Base-by-base conservation (phyloP, 2,797 vertebrate genomes). In the Paedocypris micromegethes region DNA sequence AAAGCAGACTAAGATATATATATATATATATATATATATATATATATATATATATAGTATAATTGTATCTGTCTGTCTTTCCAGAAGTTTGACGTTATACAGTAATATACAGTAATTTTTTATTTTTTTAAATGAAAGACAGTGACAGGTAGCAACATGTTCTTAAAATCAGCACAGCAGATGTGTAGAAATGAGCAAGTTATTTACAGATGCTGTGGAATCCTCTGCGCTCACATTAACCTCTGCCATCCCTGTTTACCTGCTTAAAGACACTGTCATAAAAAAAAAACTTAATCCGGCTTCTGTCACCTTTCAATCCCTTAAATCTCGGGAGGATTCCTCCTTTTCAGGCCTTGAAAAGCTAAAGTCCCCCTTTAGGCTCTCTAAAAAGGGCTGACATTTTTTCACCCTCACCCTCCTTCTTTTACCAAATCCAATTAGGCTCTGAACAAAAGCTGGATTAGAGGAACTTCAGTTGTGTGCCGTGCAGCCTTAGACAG, bases 381-480 rank as follows among this genome's bases (percentile, higher is more conserved):
- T 9, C 8, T 54, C 67, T 40, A 52, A 72, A 72, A 72, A 23
- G 63, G 68, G 66, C 55, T 62, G 72, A 73, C 70, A 72, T 74
- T 72, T 83, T 74, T 75, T 70, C 68, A 65, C 75, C 68, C 69
- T 64, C 68, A 76, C 72, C 66, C 69, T 72, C 77, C 78, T 78
- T 89, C 89, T 83, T 86, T 84, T 86, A 89, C 85, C 86, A 91
- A 94, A 94, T 92, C 91, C 92, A 93, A 94, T 97, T 97, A 98
- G 93, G 88, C 90, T 82, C 84, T 86, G 90, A 87, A 98, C 95
- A 98, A 97, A 94, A 92, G 92, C 80, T 74, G 94, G 97, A 99
- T 99, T 99, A 98, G 90, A 89, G 88, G 91, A 93, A 93, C 93
- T 97, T 94, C 92, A 94, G 93, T 93, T 88, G 91, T 76, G 43